These are phyloP conservation scores for Clarias pachynema DNA, from an alignment of 2,797 vertebrate genomes.

Conservation along the genomic window DNA sequence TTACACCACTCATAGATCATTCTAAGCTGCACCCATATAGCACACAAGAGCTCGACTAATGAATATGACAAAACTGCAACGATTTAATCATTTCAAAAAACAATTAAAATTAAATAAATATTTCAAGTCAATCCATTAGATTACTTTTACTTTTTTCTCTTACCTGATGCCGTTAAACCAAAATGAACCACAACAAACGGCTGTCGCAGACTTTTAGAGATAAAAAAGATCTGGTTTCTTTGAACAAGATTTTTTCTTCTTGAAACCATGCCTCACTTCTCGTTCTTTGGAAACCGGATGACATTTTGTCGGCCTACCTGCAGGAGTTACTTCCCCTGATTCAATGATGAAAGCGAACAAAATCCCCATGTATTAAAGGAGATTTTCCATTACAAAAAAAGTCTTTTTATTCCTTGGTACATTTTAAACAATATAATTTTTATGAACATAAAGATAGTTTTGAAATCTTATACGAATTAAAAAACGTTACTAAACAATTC, in stretches of 20 bases:
- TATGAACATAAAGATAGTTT: not conserved
- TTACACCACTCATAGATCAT: not conserved
- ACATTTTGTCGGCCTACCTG: slow-evolving; percentile 23
- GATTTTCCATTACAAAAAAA: slow-evolving; percentile 25
- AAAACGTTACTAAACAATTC: not conserved
- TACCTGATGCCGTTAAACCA: slow-evolving; percentile 18
- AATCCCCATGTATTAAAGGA: slow-evolving; percentile 3
- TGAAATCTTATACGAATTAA: not conserved
- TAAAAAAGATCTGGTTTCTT: slow-evolving; percentile 29
- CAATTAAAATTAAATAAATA: not conserved
- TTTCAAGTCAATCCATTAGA: not conserved
- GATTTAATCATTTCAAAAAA: not conserved
- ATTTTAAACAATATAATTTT: not conserved
- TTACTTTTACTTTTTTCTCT: not conserved
- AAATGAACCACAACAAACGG: not conserved
- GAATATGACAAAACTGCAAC: not conserved
- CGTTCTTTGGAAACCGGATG: slow-evolving; percentile 43
- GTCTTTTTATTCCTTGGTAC: not conserved
- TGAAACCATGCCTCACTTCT: slow-evolving; percentile 31
- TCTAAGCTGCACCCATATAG: not conserved
- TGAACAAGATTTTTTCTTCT: slow-evolving; percentile 20
- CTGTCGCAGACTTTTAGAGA: not conserved
- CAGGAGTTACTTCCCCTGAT: slow-evolving; percentile 25
- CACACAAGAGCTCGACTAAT: not conserved
- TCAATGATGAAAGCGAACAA: not conserved